phyloP scores from a whole-genome alignment of 2,797 vertebrate genomes.

The Sarcoramphus papa region DNA sequence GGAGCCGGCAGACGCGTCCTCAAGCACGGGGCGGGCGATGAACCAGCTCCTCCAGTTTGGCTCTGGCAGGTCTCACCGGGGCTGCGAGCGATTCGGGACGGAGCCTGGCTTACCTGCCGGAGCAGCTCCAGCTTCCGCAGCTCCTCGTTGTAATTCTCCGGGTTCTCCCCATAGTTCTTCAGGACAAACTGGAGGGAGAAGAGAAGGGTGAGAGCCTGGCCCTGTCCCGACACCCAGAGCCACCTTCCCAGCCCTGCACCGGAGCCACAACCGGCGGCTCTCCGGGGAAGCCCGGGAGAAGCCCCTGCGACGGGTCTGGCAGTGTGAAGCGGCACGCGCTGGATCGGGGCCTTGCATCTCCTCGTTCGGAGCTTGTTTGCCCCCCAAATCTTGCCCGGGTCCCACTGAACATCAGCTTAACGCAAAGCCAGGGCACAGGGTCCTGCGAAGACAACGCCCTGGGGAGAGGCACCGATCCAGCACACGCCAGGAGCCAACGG shows the following conservation, averaged over 20 bases:
- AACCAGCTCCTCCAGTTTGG: not conserved
- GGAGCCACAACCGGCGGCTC: accelerated
- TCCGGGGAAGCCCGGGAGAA: not conserved
- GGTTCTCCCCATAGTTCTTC: constrained; percentile 96
- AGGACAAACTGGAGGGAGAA: constrained; percentile 83
- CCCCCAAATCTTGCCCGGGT: not conserved
- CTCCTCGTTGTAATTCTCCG: constrained; percentile 94
- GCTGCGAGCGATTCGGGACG: accelerated
- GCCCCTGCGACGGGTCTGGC: accelerated
- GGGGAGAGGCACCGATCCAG: not conserved
- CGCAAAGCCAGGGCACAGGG: not conserved
- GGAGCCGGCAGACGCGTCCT: accelerated
- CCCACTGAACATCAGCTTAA: not conserved
- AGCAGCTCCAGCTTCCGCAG: constrained; percentile 93
- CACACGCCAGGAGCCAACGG: accelerated
- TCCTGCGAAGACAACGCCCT: not conserved
- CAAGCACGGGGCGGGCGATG: accelerated
- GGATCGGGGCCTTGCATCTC: not conserved
- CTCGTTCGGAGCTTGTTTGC: not conserved
- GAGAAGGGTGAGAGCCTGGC: not conserved
- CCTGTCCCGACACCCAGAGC: too few species aligned
- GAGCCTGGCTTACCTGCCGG: constrained; percentile 79
- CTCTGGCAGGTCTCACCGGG: not conserved
- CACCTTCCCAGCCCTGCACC: not conserved
- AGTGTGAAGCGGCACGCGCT: accelerated